These are phyloP conservation scores for Epsilonema sp. DNA, from an alignment of 2,888 invertebrate species.

Conservation along the genomic window DNA sequence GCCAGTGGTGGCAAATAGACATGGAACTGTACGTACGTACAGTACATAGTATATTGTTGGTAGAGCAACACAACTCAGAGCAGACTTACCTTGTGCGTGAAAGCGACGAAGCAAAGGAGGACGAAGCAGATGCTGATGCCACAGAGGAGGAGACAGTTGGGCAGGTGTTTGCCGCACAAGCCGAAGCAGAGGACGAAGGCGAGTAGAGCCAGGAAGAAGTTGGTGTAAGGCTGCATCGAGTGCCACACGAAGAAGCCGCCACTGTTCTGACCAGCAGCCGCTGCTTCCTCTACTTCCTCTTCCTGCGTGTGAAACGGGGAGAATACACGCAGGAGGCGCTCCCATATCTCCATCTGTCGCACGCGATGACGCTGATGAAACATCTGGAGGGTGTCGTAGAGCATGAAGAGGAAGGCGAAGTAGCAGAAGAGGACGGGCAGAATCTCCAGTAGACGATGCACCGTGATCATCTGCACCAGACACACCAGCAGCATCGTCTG, in stretches of 20 bases:
- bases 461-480: conserved; percentile 20
- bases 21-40: too few relatives aligned
- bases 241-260: background rate
- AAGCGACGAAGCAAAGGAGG: too few relatives aligned
- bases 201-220: conserved; percentile 16
- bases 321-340: conserved; percentile 10
- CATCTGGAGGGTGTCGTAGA: conserved; percentile 19
- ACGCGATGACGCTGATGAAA: conserved; percentile 12
- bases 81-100: too few relatives aligned
- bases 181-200: too few relatives aligned
- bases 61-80: too few relatives aligned
- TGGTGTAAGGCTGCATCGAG: conserved; percentile 15
- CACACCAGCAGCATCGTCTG: conserved; percentile 20
- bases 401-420: conserved; percentile 16
- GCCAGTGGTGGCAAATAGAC: too few relatives aligned
- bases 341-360: conserved; percentile 12
- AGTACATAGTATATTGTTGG: too few relatives aligned
- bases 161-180: too few relatives aligned
- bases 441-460: conserved; percentile 7
- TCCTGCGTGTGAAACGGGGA: background rate
- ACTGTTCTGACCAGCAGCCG: conserved; percentile 3
- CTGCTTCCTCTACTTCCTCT: background rate
- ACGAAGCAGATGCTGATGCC: too few relatives aligned
- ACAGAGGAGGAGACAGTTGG: too few relatives aligned
- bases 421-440: conserved; percentile 16